Evolutionary conservation across 2,113 vertebrate species (phyloP).

Genomic region (Lipotes vexillifer): DNA sequence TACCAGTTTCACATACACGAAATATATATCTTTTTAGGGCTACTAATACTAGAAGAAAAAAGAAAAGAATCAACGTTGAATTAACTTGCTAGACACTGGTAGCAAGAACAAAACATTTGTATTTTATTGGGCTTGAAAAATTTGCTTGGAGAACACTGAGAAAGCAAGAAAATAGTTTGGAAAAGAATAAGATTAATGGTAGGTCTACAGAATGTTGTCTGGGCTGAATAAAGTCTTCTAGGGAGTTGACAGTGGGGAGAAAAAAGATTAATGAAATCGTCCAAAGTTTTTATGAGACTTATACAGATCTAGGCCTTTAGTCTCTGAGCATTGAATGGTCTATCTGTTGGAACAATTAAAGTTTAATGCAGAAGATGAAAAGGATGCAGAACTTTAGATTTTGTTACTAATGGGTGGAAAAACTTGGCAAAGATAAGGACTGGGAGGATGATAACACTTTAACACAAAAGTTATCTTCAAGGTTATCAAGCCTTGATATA

Average conservation of each 20-base stretch:
- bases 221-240: constrained; percentile 40
- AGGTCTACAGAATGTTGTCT: constrained; percentile 58
- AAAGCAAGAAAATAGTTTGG: constrained; percentile 57
- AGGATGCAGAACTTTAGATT: constrained; percentile 41
- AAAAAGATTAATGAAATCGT: constrained; percentile 36
- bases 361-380: constrained; percentile 36
- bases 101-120: constrained; percentile 58
- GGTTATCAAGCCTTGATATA: not conserved
- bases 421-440: constrained; percentile 27
- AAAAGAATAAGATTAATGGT: constrained; percentile 61
- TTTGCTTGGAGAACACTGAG: constrained; percentile 67
- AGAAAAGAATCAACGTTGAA: constrained; percentile 27
- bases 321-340: constrained; percentile 20
- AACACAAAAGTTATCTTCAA: constrained; percentile 31
- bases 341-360: constrained; percentile 60
- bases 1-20: constrained; percentile 38
- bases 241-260: constrained; percentile 52
- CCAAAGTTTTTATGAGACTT: constrained; percentile 52
- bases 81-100: constrained; percentile 48
- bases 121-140: constrained; percentile 54
- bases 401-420: constrained; percentile 6
- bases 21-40: not conserved
- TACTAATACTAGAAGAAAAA: not conserved
- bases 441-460: not conserved
- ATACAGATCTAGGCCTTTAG: constrained; percentile 23